Conservation (phyloP, 2,888 invertebrate genomes). For the Sinelater perroti region DNA sequence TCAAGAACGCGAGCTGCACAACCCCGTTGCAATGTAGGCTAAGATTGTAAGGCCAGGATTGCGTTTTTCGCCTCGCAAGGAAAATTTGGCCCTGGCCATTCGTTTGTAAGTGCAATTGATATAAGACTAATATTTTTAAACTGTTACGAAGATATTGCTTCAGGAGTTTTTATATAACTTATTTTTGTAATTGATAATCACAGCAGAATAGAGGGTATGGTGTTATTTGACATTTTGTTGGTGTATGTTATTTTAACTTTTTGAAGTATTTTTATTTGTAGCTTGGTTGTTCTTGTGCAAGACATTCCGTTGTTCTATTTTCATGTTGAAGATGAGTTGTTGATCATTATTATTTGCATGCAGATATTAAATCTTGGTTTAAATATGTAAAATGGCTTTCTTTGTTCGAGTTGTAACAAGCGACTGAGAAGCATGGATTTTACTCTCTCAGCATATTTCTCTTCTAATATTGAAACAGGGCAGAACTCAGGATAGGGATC, state of each 20-base stretch:
- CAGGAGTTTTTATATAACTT: background rate
- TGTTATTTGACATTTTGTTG: background rate
- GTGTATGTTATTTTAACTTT: background rate
- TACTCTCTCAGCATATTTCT: no score
- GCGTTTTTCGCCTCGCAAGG: background rate
- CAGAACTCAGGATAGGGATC: no score
- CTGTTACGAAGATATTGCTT: background rate
- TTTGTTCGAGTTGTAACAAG: no score
- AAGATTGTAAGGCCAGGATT: conserved; percentile 4
- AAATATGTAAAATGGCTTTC: no score
- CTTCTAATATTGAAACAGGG: no score
- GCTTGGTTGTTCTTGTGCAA: background rate
- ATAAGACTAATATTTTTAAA: conserved; percentile 13
- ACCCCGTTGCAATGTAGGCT: no score
- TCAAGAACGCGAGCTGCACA: background rate
- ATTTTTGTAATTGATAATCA: conserved; percentile 1
- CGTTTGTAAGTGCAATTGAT: conserved; percentile 12
- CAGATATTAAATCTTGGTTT: conserved; percentile 6
- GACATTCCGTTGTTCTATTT: conserved; percentile 11
- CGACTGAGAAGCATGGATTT: no score
- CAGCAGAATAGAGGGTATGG: background rate
- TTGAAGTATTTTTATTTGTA: conserved; percentile 10
- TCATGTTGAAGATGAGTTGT: background rate
- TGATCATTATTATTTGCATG: background rate
- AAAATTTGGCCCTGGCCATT: background rate